phyloP scores from a whole-genome alignment of 2,113 vertebrate species.

The Taurulus bubalis region DNA sequence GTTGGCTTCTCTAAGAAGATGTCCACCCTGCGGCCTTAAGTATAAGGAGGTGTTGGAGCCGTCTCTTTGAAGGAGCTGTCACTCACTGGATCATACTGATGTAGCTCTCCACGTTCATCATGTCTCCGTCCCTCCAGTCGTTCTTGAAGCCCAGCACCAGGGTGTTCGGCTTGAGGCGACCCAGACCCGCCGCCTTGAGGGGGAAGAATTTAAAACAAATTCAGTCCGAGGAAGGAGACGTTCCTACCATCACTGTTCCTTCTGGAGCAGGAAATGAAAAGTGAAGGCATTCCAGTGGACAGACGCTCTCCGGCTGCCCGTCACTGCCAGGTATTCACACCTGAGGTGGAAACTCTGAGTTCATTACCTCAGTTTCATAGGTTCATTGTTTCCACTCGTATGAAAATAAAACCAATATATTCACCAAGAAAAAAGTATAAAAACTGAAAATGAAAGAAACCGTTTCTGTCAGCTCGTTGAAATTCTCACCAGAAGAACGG shows the following conservation, averaged over 20 bases:
- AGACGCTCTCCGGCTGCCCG: background rate
- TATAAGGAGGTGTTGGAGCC: no score
- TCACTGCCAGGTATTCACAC: background rate
- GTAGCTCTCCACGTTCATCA: constrained; percentile 96
- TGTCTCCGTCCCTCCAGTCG: constrained; percentile 92
- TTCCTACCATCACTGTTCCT: background rate
- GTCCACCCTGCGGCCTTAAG: no score
- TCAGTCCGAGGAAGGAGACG: background rate
- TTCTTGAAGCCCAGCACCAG: constrained; percentile 98
- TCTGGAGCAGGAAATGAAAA: constrained; percentile 1
- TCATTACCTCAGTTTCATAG: background rate
- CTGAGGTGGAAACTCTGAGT: background rate
- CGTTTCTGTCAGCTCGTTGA: background rate
- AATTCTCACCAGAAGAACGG: background rate
- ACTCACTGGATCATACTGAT: constrained; percentile 98
- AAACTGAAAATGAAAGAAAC: background rate
- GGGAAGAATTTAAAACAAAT: background rate
- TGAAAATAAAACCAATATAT: background rate
- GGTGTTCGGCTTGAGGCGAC: constrained; percentile 95
- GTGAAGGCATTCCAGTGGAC: background rate
- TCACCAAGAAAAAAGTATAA: background rate
- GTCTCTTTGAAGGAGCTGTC: background rate
- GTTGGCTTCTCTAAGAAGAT: no score
- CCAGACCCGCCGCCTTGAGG: constrained; percentile 93
- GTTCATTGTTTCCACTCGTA: background rate